phyloP scores from a whole-genome alignment of 30 jellyfish, hydroid and myxozoan genomes.

The Aurelia aurita region DNA sequence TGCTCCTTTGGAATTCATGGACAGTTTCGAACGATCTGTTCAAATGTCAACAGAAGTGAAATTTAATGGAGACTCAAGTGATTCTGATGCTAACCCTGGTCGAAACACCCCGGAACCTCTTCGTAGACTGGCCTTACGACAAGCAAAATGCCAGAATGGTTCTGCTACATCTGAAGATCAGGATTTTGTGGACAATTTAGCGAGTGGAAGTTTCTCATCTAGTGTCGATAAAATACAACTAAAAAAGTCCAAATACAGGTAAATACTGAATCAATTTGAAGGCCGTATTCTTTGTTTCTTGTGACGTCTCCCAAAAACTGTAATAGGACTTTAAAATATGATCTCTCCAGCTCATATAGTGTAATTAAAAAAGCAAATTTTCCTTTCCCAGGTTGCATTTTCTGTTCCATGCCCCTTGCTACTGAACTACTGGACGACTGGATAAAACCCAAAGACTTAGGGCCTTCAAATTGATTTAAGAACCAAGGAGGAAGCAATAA shows the following conservation, averaged over 20 bases:
- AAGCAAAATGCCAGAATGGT: conserved; percentile 27
- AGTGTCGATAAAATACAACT: conserved; percentile 20
- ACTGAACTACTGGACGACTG: background rate
- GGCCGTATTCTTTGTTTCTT: no score
- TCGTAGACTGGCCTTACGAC: conserved; percentile 19
- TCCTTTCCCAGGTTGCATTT: no score
- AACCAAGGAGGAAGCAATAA: background rate
- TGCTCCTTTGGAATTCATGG: conserved; percentile 89
- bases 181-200: conserved; percentile 11
- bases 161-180: background rate
- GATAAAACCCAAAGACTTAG: background rate
- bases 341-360: no score
- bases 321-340: no score
- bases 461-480: background rate
- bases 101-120: background rate
- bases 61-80: conserved; percentile 49
- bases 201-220: conserved; percentile 23
- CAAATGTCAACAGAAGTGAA: conserved; percentile 71
- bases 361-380: no score
- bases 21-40: conserved; percentile 76
- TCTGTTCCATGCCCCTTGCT: no score
- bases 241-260: conserved; percentile 43
- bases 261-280: no score
- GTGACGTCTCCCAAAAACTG: no score
- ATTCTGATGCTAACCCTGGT: background rate